Percentiles rank a stretch among this genome's conserved stretches.
These are phyloP conservation scores for Helarctos malayanus DNA, from an alignment of 2,797 vertebrate species.

Conservation along the genomic window DNA sequence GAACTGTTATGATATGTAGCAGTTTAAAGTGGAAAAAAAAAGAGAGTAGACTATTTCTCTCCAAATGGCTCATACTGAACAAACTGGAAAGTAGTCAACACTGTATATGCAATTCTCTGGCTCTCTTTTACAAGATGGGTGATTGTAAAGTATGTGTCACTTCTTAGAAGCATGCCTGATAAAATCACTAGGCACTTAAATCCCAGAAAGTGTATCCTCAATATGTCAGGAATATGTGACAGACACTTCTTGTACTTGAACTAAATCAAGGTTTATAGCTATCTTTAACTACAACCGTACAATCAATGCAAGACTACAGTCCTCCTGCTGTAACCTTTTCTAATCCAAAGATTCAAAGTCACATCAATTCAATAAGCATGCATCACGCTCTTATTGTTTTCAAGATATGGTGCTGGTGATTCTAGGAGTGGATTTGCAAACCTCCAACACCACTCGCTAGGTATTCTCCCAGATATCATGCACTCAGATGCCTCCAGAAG, in stretches of 20 bases:
- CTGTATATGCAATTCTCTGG: not conserved
- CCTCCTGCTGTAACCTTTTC: not conserved
- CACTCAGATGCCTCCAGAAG: not conserved
- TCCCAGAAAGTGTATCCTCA: conserved; percentile 40
- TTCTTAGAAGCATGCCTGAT: conserved; percentile 8
- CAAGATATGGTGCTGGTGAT: not conserved
- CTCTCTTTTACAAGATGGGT: not conserved
- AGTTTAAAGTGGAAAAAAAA: not conserved
- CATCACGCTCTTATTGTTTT: not conserved
- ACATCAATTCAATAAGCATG: not conserved
- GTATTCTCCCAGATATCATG: not conserved
- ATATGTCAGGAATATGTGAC: not conserved
- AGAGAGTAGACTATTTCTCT: conserved; percentile 6
- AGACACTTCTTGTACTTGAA: not conserved
- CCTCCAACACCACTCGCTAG: not conserved
- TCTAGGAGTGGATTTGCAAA: not conserved
- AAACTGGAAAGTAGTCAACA: not conserved
- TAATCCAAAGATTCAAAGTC: conserved; percentile 29
- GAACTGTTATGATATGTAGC: conserved; percentile 1
- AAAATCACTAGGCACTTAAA: conserved; percentile 20
- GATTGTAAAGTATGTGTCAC: not conserved
- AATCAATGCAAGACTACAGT: not conserved
- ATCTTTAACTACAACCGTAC: not conserved
- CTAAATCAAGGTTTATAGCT: conserved; percentile 6
- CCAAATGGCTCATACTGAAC: not conserved